phyloP scores from a whole-genome alignment of 2,113 vertebrate genomes.

The Rana temporaria region DNA sequence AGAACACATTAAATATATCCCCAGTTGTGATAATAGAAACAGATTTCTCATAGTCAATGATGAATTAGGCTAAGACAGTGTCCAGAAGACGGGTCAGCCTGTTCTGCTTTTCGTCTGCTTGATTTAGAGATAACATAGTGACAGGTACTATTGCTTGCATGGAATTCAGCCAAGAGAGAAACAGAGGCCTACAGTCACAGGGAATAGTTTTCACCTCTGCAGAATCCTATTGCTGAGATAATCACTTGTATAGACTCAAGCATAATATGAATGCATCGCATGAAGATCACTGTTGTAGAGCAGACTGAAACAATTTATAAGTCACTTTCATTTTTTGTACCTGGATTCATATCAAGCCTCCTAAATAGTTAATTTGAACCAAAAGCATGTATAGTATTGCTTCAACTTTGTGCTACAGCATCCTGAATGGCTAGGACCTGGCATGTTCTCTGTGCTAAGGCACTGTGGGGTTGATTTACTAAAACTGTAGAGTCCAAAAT shows the following conservation, averaged over 20 bases:
- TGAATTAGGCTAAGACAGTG: constrained; percentile 48
- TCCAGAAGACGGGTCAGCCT: constrained; percentile 46
- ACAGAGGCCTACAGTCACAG: background rate
- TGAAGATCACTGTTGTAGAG: too few relatives aligned
- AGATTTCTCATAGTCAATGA: constrained; percentile 55
- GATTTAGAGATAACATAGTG: constrained; percentile 49
- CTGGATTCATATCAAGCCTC: background rate
- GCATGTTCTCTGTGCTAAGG: too few relatives aligned
- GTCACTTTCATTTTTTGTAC: background rate
- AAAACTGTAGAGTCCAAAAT: too few relatives aligned
- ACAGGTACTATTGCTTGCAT: constrained; percentile 43
- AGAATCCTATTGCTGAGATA: background rate
- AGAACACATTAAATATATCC: constrained; percentile 11
- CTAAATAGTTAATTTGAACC: too few relatives aligned
- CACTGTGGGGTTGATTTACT: too few relatives aligned
- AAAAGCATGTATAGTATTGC: too few relatives aligned
- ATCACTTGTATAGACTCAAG: too few relatives aligned
- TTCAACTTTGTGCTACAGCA: too few relatives aligned
- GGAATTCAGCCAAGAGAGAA: constrained; percentile 44
- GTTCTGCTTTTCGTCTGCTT: constrained; percentile 34
- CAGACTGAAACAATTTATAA: too few relatives aligned
- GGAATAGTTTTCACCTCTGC: background rate
- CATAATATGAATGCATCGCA: too few relatives aligned
- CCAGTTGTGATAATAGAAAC: constrained; percentile 40
- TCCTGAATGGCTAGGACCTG: too few relatives aligned